Conservation (phyloP, 2,113 vertebrate species). For the Paradoxurus hermaphroditus region DNA sequence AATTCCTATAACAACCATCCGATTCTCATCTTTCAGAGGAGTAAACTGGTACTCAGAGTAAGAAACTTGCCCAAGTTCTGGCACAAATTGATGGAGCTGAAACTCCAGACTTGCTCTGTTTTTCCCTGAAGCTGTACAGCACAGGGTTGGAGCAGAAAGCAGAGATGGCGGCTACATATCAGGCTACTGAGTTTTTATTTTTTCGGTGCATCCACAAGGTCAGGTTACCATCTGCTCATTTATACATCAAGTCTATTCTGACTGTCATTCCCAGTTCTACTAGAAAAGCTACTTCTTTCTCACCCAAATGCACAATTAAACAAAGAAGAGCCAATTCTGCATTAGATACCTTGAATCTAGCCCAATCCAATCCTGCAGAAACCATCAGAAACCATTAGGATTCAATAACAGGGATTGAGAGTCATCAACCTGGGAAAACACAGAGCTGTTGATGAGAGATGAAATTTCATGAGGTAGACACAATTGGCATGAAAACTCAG, state of each 20-base stretch:
- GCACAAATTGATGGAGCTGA: not conserved
- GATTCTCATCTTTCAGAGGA: not conserved
- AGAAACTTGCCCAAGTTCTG: not conserved
- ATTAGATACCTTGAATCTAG: not conserved
- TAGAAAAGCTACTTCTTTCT: not conserved
- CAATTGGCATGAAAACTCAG: conserved; percentile 23
- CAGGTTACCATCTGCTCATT: not conserved
- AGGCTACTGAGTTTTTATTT: not conserved
- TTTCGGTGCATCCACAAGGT: not conserved
- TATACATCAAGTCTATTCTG: not conserved
- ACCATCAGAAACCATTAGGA: not conserved
- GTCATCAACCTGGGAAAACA: conserved; percentile 6
- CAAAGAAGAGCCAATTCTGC: conserved; percentile 16
- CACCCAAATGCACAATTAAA: not conserved
- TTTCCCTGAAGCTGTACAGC: not conserved
- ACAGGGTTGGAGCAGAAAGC: not conserved
- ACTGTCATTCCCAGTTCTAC: not conserved
- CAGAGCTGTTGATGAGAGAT: conserved; percentile 2
- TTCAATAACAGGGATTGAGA: not conserved
- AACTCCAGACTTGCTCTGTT: not conserved
- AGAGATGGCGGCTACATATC: not conserved
- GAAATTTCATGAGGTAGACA: not conserved
- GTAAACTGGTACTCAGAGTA: not conserved
- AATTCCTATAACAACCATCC: not conserved
- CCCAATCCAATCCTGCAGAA: conserved; percentile 19